These are phyloP conservation scores for Hipparchia sbordonii DNA, from an alignment of 2,888 invertebrate genomes.

Conservation along the genomic window DNA sequence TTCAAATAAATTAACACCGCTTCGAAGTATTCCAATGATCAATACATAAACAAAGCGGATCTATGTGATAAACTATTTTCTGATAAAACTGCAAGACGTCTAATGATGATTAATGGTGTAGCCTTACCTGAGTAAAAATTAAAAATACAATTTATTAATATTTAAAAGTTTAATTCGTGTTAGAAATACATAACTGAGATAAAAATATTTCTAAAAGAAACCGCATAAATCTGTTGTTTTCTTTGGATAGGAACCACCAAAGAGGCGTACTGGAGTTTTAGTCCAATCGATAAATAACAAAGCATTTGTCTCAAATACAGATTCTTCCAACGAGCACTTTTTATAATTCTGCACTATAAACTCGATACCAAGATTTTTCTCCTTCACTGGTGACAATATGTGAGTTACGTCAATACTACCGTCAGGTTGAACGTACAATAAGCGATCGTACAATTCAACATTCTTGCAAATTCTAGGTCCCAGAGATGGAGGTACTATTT, in stretches of 20 bases:
- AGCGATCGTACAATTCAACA: conserved; percentile 56
- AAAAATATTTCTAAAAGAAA: conserved; percentile 59
- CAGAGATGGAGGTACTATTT: conserved; percentile 56
- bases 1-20: no score
- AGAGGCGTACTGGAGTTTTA: conserved; percentile 85
- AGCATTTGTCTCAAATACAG: conserved; percentile 52
- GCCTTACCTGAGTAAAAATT: not conserved
- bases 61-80: no score
- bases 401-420: conserved; percentile 65
- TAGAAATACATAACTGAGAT: not conserved
- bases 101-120: not conserved
- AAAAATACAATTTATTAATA: not conserved
- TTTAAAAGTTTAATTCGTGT: not conserved
- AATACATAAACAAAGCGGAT: no score
- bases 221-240: conserved; percentile 84
- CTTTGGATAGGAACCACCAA: conserved; percentile 85
- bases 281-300: conserved; percentile 84
- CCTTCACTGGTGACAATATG: conserved; percentile 63
- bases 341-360: conserved; percentile 70
- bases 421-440: conserved; percentile 66
- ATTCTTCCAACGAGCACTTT: conserved; percentile 65
- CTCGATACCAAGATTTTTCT: conserved; percentile 62
- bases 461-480: conserved; percentile 66
- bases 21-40: no score
- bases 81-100: no score